Evolutionary conservation across 2,113 vertebrate genomes (phyloP), one percentile per base, ranked within the genome.

Genomic region (Lates calcarifer): DNA sequence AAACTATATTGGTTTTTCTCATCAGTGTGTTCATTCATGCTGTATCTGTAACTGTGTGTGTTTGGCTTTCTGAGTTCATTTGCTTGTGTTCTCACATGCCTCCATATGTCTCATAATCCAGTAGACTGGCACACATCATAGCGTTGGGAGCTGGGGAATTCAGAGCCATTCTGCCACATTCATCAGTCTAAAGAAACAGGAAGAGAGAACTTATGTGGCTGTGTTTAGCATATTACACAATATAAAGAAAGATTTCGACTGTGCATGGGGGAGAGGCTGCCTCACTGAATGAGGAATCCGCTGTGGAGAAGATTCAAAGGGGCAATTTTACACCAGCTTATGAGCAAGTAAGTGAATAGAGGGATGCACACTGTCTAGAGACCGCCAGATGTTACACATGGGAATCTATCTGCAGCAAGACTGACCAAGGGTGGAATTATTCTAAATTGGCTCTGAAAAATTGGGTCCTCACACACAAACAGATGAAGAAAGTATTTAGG

Each of bases 281-380:
- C 69, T 82, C 3, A 17, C 69, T 84, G 72, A 91, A 90, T 92
- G 78, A 92, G 84, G 84, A 91, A 85, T 85, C 78, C 31, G 68
- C 81, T 82, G 83, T 76, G 67, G 81, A 83, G 65, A 57, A 77
- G 72, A 88, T 91, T 91, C 89, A 91, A 91, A 92, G 85, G 79
- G 77, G 77, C 81, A 91, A 93, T 92, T 94, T 93, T 91, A 92
- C 89, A 92, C 76, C 84, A 92, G 83, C 89, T 95, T 93, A 90
- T 89, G 82, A 91, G 89, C 75, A 83, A 82, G 80, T 57, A 74
- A 89, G 80, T 81, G 85, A 90, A 90, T 77, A 84, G 85, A 88
- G 75, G 86, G 77, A 87, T 82, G 81, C 67, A 77, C 64, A 29
- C 43, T 68, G 79, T 72, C 87, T 70, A 72, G 90, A 94, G 85